Conservation (phyloP, 2,113 vertebrate species). For the Cathartes aura region DNA sequence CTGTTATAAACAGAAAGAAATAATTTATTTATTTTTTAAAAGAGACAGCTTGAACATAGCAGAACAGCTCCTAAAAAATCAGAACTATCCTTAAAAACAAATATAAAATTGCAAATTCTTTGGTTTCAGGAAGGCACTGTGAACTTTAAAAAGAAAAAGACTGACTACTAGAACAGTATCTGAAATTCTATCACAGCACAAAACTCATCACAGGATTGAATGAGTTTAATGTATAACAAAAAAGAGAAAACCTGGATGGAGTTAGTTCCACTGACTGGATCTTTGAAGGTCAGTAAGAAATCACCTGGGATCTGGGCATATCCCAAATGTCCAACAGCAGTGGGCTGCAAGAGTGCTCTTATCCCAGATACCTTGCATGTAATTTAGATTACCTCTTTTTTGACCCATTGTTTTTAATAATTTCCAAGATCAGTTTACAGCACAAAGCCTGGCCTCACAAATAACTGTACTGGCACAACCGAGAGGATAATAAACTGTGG, state of each 20-base stretch:
- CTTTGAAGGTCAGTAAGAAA: background rate
- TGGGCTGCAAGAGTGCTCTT: background rate
- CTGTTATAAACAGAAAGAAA: conserved; percentile 58
- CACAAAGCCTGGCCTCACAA: background rate
- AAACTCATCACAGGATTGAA: background rate
- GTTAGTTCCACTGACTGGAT: background rate
- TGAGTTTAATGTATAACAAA: background rate
- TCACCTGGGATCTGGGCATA: background rate
- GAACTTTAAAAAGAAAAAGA: background rate
- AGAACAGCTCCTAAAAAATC: background rate
- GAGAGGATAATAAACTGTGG: background rate
- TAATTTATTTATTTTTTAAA: background rate
- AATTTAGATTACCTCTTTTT: background rate
- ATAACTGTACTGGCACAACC: background rate
- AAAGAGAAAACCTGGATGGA: background rate
- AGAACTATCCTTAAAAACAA: background rate
- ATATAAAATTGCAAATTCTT: background rate
- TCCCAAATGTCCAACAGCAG: background rate
- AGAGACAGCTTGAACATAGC: background rate
- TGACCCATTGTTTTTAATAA: background rate
- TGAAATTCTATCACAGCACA: background rate
- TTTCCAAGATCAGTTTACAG: background rate
- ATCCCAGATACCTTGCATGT: background rate
- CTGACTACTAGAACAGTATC: background rate
- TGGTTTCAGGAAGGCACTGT: background rate